A percentile compares a stretch with the other conserved stretches of the same genome.
Evolutionary conservation across 2,888 invertebrate genomes (phyloP).

Genomic region (Melipona beecheii): DNA sequence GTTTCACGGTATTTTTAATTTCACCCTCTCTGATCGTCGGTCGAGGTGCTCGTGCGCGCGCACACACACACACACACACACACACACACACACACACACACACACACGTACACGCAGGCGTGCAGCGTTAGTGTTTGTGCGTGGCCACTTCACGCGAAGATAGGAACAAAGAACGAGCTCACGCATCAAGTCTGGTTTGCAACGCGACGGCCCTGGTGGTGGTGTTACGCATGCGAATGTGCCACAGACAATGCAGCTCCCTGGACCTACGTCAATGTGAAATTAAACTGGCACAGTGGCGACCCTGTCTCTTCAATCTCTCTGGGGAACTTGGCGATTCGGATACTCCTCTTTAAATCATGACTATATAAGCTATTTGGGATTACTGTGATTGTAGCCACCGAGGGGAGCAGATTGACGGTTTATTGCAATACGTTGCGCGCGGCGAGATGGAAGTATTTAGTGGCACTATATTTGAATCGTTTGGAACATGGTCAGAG

Average conservation of each 20-base stretch:
- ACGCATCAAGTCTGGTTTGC: constrained; percentile 27
- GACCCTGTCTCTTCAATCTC: neutral
- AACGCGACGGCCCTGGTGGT: constrained; percentile 30
- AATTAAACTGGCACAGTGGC: constrained; percentile 41
- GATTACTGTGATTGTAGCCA: neutral
- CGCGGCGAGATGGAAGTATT: neutral
- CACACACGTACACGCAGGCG: neutral
- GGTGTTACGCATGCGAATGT: constrained; percentile 36
- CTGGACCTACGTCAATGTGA: constrained; percentile 69
- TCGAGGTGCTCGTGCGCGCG: constrained; percentile 2
- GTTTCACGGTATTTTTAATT: constrained; percentile 76
- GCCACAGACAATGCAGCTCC: constrained; percentile 40
- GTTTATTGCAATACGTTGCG: neutral
- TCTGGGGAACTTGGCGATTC: neutral
- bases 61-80: neutral
- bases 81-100: neutral
- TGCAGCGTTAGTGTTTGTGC: constrained; percentile 14
- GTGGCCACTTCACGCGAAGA: constrained; percentile 49
- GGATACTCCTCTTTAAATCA: neutral
- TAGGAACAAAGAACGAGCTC: constrained; percentile 41
- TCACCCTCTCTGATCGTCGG: constrained; percentile 62
- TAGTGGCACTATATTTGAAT: neutral
- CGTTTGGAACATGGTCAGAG: neutral
- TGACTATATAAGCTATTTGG: neutral
- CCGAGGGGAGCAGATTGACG: neutral